Evolutionary conservation across 2,797 vertebrate species (phyloP).

Genomic region (Epinephelus coioides): DNA sequence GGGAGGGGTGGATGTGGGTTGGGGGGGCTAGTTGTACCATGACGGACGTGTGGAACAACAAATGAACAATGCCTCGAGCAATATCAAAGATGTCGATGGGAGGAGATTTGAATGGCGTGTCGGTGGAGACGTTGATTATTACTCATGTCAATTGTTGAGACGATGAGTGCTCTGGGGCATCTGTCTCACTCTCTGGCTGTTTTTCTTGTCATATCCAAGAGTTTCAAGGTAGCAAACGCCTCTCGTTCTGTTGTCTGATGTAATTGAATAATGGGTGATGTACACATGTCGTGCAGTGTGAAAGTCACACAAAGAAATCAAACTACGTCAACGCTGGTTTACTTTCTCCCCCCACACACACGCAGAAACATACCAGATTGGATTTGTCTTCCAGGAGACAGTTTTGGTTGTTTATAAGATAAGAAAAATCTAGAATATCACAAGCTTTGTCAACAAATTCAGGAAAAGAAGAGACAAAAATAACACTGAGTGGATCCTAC

Average conservation of each 20-base stretch:
- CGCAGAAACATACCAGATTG: conserved; percentile 4
- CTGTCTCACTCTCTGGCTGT: conserved; percentile 54
- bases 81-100: conserved; percentile 79
- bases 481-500: neutral
- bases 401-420: conserved; percentile 1
- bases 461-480: conserved; percentile 10
- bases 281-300: conserved; percentile 44
- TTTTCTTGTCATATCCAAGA: conserved; percentile 69
- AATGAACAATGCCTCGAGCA: conserved; percentile 77
- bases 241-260: conserved; percentile 58
- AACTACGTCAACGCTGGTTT: conserved; percentile 6
- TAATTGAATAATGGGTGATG: conserved; percentile 69
- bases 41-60: conserved; percentile 72
- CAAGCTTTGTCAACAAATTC: neutral
- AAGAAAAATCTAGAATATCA: neutral
- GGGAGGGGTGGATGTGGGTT: neutral
- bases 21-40: conserved; percentile 58
- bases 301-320: conserved; percentile 57
- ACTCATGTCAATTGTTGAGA: conserved; percentile 76
- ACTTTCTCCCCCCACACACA: neutral
- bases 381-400: conserved; percentile 24
- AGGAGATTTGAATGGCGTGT: conserved; percentile 75
- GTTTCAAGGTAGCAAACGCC: conserved; percentile 72
- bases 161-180: conserved; percentile 71
- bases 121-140: conserved; percentile 72